Base-by-base conservation (phyloP, 1,140 invertebrate species). In the Lysiphlebus fabarum region DNA sequence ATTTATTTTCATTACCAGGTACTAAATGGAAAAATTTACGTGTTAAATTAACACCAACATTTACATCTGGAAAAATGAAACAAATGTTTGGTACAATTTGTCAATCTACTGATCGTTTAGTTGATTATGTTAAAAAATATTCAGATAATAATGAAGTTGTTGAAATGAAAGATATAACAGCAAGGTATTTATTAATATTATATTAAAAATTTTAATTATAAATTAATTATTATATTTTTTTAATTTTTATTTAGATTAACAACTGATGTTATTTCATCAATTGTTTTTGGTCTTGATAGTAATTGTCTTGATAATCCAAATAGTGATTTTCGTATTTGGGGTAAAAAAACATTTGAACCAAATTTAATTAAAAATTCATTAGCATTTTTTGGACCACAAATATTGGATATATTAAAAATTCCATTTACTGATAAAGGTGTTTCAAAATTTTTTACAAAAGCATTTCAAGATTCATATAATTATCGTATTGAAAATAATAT, bases 11-110 rank as follows among this genome's bases (percentile, higher is more conserved):
- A 14, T 45, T 81, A 17, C 63, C 71, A 9, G 76, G 74, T 0
- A 70, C 79, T 12, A 64, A 78, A 61, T 86, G 84, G 85, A 78
- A 74, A 48, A 71, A 68, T 38, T 53, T 86, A 0, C 70, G 84
- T 37, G 62, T 68, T 0, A 82, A 83, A 56, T 56, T 86, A 5
- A 79, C 79, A 1, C 83, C 84, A 0, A 78, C 81, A 5, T 86
- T 86, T 62, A 82, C 82, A 0, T 76, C 83, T 0, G 79, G 76
- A 5, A 85, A 84, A 69, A 70, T 86, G 8, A 85, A 83, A 64
- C 65, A 63, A 0, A 84, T 85, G 80, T 82, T 84, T 9, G 61
- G 62, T 4, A 71, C 80, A 0, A 64, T 84, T 4, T 67, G 77
- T 11, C 72, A 80, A 40, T 72, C 76, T 48, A 75, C 75, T 4